Percentiles rank a stretch among this genome's conserved stretches.
Evolutionary conservation across 2,113 vertebrate genomes (phyloP).

Genomic region (Hyla sarda): DNA sequence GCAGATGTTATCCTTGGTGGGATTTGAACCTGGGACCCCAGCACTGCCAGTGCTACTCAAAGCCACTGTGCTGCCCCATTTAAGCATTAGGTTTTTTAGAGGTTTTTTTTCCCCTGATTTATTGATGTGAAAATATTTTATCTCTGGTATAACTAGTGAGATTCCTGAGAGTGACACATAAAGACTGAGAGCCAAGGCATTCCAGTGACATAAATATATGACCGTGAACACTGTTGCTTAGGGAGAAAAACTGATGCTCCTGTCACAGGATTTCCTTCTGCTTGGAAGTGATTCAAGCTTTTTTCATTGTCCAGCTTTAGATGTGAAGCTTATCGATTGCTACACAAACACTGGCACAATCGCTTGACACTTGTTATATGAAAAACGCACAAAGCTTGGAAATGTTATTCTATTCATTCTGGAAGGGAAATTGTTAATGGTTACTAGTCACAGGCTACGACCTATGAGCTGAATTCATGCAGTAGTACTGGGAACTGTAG

Average conservation of each 20-base stretch:
- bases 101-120: no score
- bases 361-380: not conserved
- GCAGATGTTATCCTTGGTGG: no score
- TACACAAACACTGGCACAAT: not conserved
- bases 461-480: not conserved
- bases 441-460: not conserved
- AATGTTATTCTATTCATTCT: not conserved
- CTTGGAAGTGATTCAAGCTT: not conserved
- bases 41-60: no score
- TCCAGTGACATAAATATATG: not conserved
- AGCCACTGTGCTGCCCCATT: no score
- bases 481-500: not conserved
- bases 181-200: not conserved
- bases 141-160: not conserved
- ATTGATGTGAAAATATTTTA: not conserved
- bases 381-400: not conserved
- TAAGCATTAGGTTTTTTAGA: no score
- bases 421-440: not conserved
- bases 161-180: not conserved
- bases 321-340: not conserved
- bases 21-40: no score
- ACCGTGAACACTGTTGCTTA: not conserved
- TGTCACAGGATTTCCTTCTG: not conserved
- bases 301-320: not conserved
- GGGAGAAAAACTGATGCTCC: not conserved